Percentiles rank a stretch among this genome's conserved stretches.
Evolutionary conservation across 2,797 vertebrate genomes (phyloP).

Genomic region (Urophycis tenuis): DNA sequence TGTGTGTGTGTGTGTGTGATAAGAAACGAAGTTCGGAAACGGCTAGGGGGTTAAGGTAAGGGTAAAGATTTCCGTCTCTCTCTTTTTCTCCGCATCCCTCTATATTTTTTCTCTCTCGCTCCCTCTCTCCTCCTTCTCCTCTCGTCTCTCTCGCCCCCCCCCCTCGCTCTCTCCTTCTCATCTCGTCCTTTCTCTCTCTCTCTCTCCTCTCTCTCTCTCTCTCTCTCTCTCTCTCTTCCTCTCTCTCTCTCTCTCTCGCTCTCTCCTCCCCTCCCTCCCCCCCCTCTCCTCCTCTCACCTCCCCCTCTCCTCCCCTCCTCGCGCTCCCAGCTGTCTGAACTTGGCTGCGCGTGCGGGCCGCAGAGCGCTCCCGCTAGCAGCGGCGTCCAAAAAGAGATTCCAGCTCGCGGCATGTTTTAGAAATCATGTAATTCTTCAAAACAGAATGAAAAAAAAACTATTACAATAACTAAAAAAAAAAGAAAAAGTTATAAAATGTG

Average conservation of each 20-base stretch:
- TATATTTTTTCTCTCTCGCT: slow-evolving; percentile 3
- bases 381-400: slow-evolving; percentile 16
- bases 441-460: too few relatives aligned
- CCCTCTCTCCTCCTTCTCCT: not conserved
- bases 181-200: not conserved
- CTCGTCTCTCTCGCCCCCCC: slow-evolving; percentile 6
- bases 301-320: not conserved
- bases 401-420: slow-evolving; percentile 17
- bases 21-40: not conserved
- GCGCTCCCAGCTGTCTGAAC: slow-evolving; percentile 9
- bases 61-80: slow-evolving; percentile 8
- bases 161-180: not conserved
- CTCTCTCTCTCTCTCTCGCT: slow-evolving; percentile 12
- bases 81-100: slow-evolving; percentile 2
- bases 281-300: not conserved
- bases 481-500: not conserved
- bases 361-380: not conserved
- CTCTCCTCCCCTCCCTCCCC: not conserved
- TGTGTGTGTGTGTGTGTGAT: not conserved
- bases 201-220: not conserved
- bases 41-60: slow-evolving; percentile 20
- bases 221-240: not conserved
- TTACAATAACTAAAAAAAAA: too few relatives aligned
- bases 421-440: not conserved
- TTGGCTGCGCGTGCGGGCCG: not conserved